These are phyloP conservation scores for Zaprionus davidi DNA, from an alignment of 1,140 invertebrate species.

Conservation along the genomic window DNA sequence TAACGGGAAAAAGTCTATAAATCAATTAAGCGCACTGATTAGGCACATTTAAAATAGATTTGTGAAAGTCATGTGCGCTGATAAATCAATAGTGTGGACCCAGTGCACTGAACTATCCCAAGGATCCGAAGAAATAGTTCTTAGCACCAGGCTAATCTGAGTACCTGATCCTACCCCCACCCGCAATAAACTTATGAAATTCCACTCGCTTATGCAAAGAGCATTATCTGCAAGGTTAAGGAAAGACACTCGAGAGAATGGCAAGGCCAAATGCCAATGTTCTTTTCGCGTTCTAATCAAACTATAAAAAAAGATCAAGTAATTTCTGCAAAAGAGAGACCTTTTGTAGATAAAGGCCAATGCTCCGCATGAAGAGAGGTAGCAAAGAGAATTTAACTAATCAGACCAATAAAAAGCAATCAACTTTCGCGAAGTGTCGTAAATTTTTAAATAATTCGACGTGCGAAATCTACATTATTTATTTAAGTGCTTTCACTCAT, in stretches of 20 bases:
- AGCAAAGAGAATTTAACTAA: neutral
- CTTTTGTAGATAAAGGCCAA: slow-evolving; percentile 21
- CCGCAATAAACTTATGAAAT: slow-evolving; percentile 8
- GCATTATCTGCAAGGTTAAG: slow-evolving; percentile 26
- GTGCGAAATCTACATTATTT: neutral
- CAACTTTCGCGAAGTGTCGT: neutral
- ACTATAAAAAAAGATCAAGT: neutral
- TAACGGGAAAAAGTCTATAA: slow-evolving; percentile 28
- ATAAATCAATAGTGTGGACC: slow-evolving; percentile 15
- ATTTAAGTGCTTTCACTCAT: too few relatives aligned
- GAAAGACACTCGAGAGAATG: slow-evolving; percentile 25
- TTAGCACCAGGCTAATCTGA: neutral
- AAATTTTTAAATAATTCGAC: neutral
- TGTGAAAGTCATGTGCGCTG: slow-evolving; percentile 39
- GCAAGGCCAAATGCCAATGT: slow-evolving; percentile 30
- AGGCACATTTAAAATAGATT: slow-evolving; percentile 19
- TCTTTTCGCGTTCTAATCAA: slow-evolving; percentile 30
- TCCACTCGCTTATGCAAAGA: neutral
- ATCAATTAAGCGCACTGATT: slow-evolving; percentile 24
- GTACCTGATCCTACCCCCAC: neutral
- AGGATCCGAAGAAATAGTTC: slow-evolving; percentile 8
- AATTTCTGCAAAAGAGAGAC: slow-evolving; percentile 13
- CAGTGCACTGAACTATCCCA: slow-evolving; percentile 33
- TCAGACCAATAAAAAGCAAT: slow-evolving; percentile 9
- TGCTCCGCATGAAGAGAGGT: slow-evolving; percentile 12